Percentiles rank a stretch among this genome's conserved stretches.
Conservation (phyloP, 2,797 vertebrate genomes). For the Acomys russatus region DNA sequence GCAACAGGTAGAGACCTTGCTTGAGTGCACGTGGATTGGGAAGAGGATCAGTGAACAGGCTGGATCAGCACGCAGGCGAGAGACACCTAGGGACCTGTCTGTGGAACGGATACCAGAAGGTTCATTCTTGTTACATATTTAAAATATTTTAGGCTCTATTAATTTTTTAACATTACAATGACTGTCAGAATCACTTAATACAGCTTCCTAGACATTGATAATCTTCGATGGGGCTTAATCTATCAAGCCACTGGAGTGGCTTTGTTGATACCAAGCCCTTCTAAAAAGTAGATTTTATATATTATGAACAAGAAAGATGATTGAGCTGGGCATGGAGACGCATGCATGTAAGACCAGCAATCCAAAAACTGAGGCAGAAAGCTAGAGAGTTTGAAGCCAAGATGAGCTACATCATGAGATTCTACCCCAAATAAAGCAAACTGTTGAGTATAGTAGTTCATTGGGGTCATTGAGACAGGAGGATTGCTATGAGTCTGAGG, state of each 20-base stretch:
- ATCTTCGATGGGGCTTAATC: neutral
- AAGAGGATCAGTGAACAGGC: too few relatives aligned
- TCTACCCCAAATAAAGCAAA: neutral
- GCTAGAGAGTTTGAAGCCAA: neutral
- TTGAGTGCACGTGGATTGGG: too few relatives aligned
- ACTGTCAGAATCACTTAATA: conserved; percentile 8
- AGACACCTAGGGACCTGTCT: too few relatives aligned
- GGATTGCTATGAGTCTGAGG: neutral
- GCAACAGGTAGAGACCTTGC: too few relatives aligned
- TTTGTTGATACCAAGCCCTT: neutral
- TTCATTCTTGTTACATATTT: too few relatives aligned
- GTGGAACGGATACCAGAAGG: too few relatives aligned
- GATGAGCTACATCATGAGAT: neutral
- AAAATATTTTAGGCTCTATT: conserved; percentile 43
- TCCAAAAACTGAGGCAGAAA: neutral
- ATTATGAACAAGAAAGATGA: conserved; percentile 23
- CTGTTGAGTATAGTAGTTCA: neutral
- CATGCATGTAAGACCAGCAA: neutral
- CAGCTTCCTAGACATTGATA: neutral
- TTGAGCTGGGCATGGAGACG: neutral
- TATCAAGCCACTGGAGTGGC: neutral
- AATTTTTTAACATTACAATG: neutral
- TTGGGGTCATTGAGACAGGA: neutral
- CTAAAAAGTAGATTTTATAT: conserved; percentile 1
- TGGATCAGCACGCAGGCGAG: too few relatives aligned